Evolutionary conservation across 1,140 invertebrate species (phyloP), one percentile per base, ranked within the genome.

Genomic region (Hyles euphorbiae): DNA sequence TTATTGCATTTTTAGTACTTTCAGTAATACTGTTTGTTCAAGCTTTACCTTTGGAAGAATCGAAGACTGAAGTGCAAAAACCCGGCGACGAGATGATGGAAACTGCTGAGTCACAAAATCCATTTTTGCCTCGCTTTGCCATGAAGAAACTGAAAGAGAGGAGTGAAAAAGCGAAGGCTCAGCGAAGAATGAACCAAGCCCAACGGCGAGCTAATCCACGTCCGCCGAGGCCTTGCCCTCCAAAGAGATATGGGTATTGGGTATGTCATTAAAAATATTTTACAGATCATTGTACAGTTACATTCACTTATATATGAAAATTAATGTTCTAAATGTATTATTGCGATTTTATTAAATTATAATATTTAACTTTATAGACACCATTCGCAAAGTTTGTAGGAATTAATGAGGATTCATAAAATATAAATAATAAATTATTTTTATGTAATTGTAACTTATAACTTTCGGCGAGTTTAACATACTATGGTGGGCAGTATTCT

Each of bases 111-210:
- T 59, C 73, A 0, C 79, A 82, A 56, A 78, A 85, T 63, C 83
- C 83, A 1, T 87, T 87, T 43, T 48, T 87, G 50, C 85, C 83
- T 5, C 64, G 77, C 36, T 88, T 88, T 58, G 79, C 85, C 1
- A 88, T 88, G 82, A 84, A 67, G 56, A 70, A 53, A 44, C 59
- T 88, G 5, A 81, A 80, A 51, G 79, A 88, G 48, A 69, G 80
- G 50, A 59, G 78, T 32, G 67, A 81, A 52, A 61, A 73, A 54
- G 74, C 71, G 0, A 58, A 60, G 40, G 82, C 79, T 34, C 64
- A 81, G 49, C 70, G 82, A 52, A 78, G 78, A 34, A 75, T 69
- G 40, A 55, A 71, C 52, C 64, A 66, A 51, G 67, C 44, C 3
- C 63, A 71, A 10, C 68, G 71, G 40, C 69, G 63, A 49, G 57